Percentiles rank a stretch among this genome's conserved stretches.
These are phyloP conservation scores for Amia ocellicauda DNA, from an alignment of 2,113 vertebrate species.

Conservation along the genomic window DNA sequence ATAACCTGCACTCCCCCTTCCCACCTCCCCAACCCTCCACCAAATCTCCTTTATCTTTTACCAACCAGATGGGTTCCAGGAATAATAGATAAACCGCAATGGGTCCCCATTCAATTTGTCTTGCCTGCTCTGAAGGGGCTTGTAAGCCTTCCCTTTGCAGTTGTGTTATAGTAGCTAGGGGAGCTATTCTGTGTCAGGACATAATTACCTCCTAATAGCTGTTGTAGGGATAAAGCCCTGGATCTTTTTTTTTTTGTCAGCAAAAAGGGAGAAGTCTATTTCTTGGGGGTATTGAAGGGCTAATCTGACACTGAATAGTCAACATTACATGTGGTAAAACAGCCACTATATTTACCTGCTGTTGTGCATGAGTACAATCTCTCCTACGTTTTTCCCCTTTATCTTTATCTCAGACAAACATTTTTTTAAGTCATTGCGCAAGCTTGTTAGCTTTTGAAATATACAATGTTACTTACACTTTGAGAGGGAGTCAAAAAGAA, in stretches of 20 bases:
- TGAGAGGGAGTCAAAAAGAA: conserved; percentile 56
- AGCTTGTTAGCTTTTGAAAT: conserved; percentile 60
- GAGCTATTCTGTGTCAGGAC: conserved; percentile 85
- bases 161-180: conserved; percentile 75
- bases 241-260: conserved; percentile 25
- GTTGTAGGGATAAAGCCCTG: conserved; percentile 72
- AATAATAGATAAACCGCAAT: conserved; percentile 68
- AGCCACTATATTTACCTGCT: conserved; percentile 67
- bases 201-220: conserved; percentile 91
- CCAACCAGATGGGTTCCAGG: conserved; percentile 74
- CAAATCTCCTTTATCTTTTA: conserved; percentile 75
- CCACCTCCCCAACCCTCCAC: conserved; percentile 54
- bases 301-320: conserved; percentile 65
- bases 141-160: conserved; percentile 72
- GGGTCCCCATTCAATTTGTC: conserved; percentile 82
- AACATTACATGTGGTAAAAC: conserved; percentile 63
- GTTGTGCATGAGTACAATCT: conserved; percentile 57
- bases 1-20: conserved; percentile 6
- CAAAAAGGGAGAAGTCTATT: conserved; percentile 57
- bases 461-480: conserved; percentile 80
- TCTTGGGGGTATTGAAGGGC: conserved; percentile 52
- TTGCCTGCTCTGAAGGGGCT: conserved; percentile 81
- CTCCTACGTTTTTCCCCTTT: conserved; percentile 52
- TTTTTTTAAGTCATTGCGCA: conserved; percentile 75
- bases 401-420: conserved; percentile 51